phyloP scores from a whole-genome alignment of 2,888 invertebrate species.

The Panzeria rudis region DNA sequence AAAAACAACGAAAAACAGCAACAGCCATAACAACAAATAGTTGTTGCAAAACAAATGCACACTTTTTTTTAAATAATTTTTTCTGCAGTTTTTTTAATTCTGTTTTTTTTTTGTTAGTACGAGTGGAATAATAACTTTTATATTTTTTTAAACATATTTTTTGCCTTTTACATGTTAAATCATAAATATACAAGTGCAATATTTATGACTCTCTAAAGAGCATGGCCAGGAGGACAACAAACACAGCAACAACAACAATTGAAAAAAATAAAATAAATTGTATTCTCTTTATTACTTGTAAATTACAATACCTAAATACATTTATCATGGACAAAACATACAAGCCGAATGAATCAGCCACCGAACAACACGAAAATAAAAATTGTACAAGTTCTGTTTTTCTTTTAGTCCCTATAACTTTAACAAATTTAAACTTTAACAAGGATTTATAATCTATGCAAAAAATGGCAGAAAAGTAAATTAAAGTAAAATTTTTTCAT shows the following conservation, averaged over 20 bases:
- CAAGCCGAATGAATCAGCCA: neutral
- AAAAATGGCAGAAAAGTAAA: neutral
- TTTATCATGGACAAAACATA: conserved; percentile 64
- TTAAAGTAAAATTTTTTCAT: conserved; percentile 6
- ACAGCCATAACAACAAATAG: conserved; percentile 43
- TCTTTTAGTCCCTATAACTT: neutral
- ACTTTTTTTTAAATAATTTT: conserved; percentile 8
- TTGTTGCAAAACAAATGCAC: conserved; percentile 61
- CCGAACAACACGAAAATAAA: neutral
- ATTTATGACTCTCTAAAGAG: conserved; percentile 71
- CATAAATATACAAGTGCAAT: conserved; percentile 69
- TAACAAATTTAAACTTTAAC: conserved; percentile 37
- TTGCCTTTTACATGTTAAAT: conserved; percentile 52
- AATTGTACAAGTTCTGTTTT: neutral
- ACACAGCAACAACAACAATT: neutral
- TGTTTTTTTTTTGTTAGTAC: conserved; percentile 6
- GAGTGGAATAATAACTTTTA: conserved; percentile 38
- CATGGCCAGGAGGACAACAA: conserved; percentile 31
- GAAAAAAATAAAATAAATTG: conserved; percentile 22
- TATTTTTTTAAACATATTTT: conserved; percentile 8
- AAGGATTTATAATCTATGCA: conserved; percentile 5
- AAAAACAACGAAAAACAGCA: conserved; percentile 6
- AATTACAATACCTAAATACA: conserved; percentile 62
- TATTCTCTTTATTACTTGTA: conserved; percentile 61
- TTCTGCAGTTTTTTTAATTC: conserved; percentile 6